These are phyloP conservation scores for Neosilurus mollespiculum DNA, from an alignment of 2,797 vertebrate species.

Conservation along the genomic window DNA sequence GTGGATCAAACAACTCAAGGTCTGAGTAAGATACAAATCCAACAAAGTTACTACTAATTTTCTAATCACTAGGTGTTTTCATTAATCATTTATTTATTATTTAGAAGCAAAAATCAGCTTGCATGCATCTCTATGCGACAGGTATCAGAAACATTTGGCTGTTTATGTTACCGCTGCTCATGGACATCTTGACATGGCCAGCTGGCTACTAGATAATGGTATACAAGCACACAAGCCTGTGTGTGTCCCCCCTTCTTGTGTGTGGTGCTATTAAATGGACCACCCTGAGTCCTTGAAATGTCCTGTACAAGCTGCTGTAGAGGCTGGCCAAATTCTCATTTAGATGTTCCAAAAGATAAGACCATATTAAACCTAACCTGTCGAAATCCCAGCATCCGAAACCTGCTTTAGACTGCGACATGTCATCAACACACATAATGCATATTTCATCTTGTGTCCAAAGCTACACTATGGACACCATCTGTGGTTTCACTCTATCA, in stretches of 20 bases:
- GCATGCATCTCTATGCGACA: not conserved
- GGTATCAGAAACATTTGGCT: not conserved
- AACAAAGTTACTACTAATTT: not conserved
- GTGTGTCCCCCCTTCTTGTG: not conserved
- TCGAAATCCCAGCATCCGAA: not conserved
- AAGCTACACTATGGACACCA: not conserved
- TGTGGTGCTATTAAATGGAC: not conserved
- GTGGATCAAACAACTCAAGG: not conserved
- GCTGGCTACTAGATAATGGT: not conserved
- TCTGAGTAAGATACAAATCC: not conserved
- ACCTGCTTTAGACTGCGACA: not conserved
- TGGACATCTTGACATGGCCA: conserved; percentile 8
- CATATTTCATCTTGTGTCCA: not conserved
- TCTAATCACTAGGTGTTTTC: not conserved
- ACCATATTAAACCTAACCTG: conserved; percentile 6
- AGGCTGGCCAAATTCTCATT: not conserved
- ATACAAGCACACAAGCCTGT: not conserved
- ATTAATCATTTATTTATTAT: not conserved
- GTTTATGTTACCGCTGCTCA: not conserved
- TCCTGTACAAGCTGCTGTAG: not conserved
- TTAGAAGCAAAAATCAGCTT: not conserved
- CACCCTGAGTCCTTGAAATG: not conserved
- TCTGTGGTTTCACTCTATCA: not conserved
- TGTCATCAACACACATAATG: not conserved
- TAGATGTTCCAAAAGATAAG: not conserved